Evolutionary conservation across 2,888 invertebrate genomes (phyloP).

Genomic region (Griposia aprilina): DNA sequence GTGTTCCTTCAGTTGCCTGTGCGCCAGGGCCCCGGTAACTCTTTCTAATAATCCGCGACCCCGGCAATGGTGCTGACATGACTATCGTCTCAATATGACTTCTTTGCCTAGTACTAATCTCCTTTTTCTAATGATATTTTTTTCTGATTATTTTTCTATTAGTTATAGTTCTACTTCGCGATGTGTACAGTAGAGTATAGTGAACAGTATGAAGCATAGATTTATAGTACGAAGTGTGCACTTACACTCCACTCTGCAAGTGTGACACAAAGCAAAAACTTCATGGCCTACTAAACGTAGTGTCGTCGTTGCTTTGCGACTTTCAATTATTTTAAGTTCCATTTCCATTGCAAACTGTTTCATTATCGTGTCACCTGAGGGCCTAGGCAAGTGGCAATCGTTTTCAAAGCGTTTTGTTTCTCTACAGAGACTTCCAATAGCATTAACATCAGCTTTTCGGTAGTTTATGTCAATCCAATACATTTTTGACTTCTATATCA

Average conservation of each 20-base stretch:
- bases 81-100: not conserved
- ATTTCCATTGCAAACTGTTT: slow-evolving; percentile 19
- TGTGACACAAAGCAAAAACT: slow-evolving; percentile 75
- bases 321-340: slow-evolving; percentile 44
- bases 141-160: not conserved
- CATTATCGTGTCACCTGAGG: not conserved
- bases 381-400: not conserved
- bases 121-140: not conserved
- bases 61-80: too few species aligned
- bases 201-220: not conserved
- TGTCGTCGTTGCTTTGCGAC: slow-evolving; percentile 69
- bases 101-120: not conserved
- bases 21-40: too few species aligned
- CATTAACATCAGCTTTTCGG: not conserved
- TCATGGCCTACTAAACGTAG: slow-evolving; percentile 76
- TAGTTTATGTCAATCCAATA: too few species aligned
- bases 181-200: not conserved
- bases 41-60: too few species aligned
- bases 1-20: too few species aligned
- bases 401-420: not conserved
- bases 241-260: slow-evolving; percentile 53
- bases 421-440: not conserved
- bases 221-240: slow-evolving; percentile 20
- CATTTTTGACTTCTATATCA: not conserved
- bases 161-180: not conserved